Conservation (phyloP, 1,140 invertebrate species). For the Pomacea maculata region DNA sequence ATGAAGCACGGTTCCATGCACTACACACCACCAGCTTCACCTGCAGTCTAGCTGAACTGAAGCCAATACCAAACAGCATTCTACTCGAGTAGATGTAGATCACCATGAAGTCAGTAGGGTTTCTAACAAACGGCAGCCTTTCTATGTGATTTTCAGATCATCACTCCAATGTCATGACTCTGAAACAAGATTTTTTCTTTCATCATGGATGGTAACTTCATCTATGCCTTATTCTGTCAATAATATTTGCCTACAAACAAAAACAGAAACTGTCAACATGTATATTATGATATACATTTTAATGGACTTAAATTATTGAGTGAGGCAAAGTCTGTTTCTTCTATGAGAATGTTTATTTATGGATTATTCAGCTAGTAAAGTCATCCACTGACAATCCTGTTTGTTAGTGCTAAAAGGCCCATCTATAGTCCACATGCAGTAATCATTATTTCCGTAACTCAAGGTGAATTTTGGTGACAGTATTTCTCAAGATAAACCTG, state of each 20-base stretch:
- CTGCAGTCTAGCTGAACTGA: constrained; percentile 25
- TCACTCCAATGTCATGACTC: constrained; percentile 89
- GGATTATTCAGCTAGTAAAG: not conserved
- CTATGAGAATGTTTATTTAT: not conserved
- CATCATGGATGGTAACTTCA: constrained; percentile 93
- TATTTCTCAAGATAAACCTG: constrained; percentile 84
- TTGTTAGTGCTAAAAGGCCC: constrained; percentile 95
- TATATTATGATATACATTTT: not conserved
- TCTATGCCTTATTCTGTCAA: constrained; percentile 96
- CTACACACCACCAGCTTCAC: not conserved
- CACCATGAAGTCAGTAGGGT: constrained; percentile 97
- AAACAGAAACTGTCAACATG: not conserved
- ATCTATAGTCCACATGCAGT: constrained; percentile 97
- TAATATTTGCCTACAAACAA: constrained; percentile 86
- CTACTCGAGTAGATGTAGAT: constrained; percentile 93
- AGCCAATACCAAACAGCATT: constrained; percentile 46
- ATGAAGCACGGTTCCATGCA: not conserved
- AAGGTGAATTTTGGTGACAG: constrained; percentile 94
- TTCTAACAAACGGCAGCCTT: constrained; percentile 82
- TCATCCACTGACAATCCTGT: constrained; percentile 61
- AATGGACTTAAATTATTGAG: not conserved
- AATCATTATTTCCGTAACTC: constrained; percentile 86
- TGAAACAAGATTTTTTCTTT: constrained; percentile 88
- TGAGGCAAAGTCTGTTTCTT: not conserved
- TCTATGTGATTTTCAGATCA: constrained; percentile 86